Base-by-base conservation (phyloP, 2,888 invertebrate genomes). In the Nomada ruficornis region DNA sequence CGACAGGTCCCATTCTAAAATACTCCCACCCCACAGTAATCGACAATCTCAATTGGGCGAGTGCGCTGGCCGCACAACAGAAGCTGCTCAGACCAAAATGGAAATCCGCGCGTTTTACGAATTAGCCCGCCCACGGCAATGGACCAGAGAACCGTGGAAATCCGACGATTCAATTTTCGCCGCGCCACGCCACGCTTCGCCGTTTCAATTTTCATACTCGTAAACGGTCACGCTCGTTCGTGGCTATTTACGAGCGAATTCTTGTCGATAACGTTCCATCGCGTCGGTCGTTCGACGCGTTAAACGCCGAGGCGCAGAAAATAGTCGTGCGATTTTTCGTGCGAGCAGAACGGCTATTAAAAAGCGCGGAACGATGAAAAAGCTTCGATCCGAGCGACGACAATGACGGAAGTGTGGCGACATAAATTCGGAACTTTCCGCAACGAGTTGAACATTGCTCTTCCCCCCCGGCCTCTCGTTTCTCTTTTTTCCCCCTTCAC, bases 81-180 rank as follows among this genome's bases (percentile, higher is more conserved):
- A 73, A 67, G 59, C 65, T 73, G 47, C 70, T 73, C 42, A 44
- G 54, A 15, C 13, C 62, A 62, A n/a, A 62, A 78, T 67, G 74
- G 54, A 74, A 69, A 77, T 69, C 47, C 50, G n/a, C 64, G 72
- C 77, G 36, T 73, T 83, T 65, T 44, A 52, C 83, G 83, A 83
- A 83, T 83, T 83, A 83, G 52, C 20, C 59, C 67, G 36, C 15
- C 20, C 60, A 11, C 29, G 60, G 65, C 78, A 78, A 78, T 83
- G 68, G 60, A 54, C 57, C 52, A 47, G 59, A 47, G 47, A 50
- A 63, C 59, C 70, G 68, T 47, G 54, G 57, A 70, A 75, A 83
- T 83, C 74, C 68, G 60, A 67, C 79, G 65, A 83, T 83, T 83
- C 83, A 83, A 83, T 83, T 83, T 79, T 74, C 69, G 26, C 65